Conservation (phyloP, 2,113 vertebrate species). For the Symphodus melops region DNA sequence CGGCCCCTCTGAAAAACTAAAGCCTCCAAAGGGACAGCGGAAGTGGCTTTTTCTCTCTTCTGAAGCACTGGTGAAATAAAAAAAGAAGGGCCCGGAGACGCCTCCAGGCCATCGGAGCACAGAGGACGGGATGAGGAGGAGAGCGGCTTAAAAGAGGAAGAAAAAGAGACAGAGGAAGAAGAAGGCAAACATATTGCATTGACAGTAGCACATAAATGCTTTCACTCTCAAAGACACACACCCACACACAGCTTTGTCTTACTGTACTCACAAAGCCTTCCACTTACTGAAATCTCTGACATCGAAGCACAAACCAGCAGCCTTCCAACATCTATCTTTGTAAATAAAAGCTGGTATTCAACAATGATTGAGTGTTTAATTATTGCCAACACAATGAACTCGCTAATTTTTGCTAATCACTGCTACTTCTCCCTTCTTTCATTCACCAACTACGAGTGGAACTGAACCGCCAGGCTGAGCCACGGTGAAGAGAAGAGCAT, state of each 20-base stretch:
- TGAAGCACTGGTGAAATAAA: constrained; percentile 70
- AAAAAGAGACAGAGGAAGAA: constrained; percentile 2
- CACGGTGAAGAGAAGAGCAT: no score
- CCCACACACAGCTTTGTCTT: constrained; percentile 1
- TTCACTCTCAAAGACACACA: constrained; percentile 30
- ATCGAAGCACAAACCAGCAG: neutral
- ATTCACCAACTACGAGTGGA: neutral
- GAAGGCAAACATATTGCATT: constrained; percentile 30
- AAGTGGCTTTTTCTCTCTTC: constrained; percentile 72
- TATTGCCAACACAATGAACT: neutral
- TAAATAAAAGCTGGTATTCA: neutral
- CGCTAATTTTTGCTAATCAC: neutral
- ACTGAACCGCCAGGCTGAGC: neutral
- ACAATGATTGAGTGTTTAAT: neutral
- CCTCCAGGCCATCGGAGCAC: constrained; percentile 61
- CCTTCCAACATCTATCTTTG: neutral
- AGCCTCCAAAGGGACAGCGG: constrained; percentile 68
- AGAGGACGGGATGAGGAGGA: constrained; percentile 16
- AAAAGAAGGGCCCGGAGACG: constrained; percentile 57
- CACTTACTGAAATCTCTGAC: neutral
- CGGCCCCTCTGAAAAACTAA: constrained; percentile 68
- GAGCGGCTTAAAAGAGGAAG: constrained; percentile 13
- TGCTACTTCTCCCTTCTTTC: neutral
- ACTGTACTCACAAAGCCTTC: neutral
- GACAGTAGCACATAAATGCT: constrained; percentile 34